Evolutionary conservation across 2,113 vertebrate species (phyloP), one percentile per base, ranked within the genome.

Genomic region (Gobius niger): DNA sequence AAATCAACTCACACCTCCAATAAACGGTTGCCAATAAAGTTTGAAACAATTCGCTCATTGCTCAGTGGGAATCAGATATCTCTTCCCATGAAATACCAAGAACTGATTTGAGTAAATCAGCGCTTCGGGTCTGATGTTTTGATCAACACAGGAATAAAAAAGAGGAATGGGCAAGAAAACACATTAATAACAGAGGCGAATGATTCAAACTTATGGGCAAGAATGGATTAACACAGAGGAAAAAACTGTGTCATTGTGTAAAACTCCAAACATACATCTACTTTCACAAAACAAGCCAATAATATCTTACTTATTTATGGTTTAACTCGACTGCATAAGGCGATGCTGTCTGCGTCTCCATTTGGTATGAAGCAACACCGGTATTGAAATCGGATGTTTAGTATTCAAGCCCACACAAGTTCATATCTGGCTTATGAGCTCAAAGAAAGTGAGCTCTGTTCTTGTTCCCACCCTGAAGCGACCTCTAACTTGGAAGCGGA

Each of bases 401-500:
- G 19, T 52, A 59, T 60, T 42, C 15, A 60, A 16, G 34, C 42
- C 14, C 15, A n/a, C 40, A 60, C 7, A 60, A n/a, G 57, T 41
- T 9, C n/a, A 60, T 60, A 42, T n/a, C 41, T 42, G 40, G 41
- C 57, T 44, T 42, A 44, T 72, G 34, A 51, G 59, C 49, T 19
- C 41, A 68, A 72, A 13, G 13, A 80, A 76, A 24, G 56, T 2
- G 10, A 47, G 42, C 16, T 65, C 13, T 49, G 24, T 68, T 60
- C 71, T 42, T 67, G 54, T 24, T 52, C 60, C 81, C 81, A 78
- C 85, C 85, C 74, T 81, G 76, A 84, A 82, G 13, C 44, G 52
- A 84, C 83, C 83, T 88, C 77, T 54, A 82, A 59, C 76, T 79
- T 63, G 73, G 70, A 78, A 71, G 63, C 62, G 61, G 57, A 66